phyloP scores from a whole-genome alignment of 2,888 invertebrate genomes.

The Zaprionus lineosus region DNA sequence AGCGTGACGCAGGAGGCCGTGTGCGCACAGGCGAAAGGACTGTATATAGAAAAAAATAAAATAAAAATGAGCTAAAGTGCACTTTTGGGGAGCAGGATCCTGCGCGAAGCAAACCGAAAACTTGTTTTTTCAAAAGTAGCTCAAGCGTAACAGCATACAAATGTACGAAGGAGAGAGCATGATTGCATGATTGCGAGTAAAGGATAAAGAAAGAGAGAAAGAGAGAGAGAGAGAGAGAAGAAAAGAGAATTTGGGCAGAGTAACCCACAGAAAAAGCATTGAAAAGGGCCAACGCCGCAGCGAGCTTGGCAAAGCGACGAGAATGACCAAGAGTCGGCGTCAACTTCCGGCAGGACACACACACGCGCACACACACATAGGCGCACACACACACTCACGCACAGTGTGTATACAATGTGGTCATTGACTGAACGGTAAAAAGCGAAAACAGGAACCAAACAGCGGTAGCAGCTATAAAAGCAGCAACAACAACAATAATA shows the following conservation, averaged over 20 bases:
- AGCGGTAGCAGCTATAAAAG: constrained; percentile 26
- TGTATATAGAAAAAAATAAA: constrained; percentile 6
- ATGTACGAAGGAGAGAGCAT: constrained; percentile 6
- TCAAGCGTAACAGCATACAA: constrained; percentile 55
- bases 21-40: constrained; percentile 48
- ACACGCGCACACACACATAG: constrained; percentile 27
- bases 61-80: constrained; percentile 47
- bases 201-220: not conserved
- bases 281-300: too few relatives aligned
- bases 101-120: constrained; percentile 52
- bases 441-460: constrained; percentile 76
- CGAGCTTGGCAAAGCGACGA: constrained; percentile 67
- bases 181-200: not conserved
- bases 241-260: too few relatives aligned
- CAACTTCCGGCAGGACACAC: constrained; percentile 75
- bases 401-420: constrained; percentile 72
- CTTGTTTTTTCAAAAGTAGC: constrained; percentile 66
- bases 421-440: constrained; percentile 79
- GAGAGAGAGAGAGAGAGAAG: constrained; percentile 3
- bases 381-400: constrained; percentile 4
- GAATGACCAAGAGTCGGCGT: constrained; percentile 73
- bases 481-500: constrained; percentile 36
- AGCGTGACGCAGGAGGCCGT: constrained; percentile 66
- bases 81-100: constrained; percentile 63
- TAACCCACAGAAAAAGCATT: too few relatives aligned